A percentile compares a stretch with the other conserved stretches of the same genome.
These are phyloP conservation scores for Macropodus opercularis DNA, from an alignment of 2,797 vertebrate genomes.

Conservation along the genomic window DNA sequence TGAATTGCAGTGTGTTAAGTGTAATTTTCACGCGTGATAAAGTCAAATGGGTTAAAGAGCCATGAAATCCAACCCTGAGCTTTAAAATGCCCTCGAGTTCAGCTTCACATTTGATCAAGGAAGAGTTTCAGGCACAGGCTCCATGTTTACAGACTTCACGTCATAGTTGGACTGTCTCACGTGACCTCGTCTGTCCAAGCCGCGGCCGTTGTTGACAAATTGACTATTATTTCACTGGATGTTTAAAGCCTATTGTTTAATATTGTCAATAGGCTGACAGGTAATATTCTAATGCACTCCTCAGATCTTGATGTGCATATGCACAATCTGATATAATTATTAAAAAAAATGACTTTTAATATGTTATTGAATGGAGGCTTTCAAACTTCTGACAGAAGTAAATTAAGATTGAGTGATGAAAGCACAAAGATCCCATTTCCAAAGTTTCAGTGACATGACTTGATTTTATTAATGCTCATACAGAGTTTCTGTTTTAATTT, in stretches of 20 bases:
- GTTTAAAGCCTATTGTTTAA: constrained; percentile 58
- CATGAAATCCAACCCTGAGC: constrained; percentile 1
- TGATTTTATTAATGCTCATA: constrained; percentile 36
- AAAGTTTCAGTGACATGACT: constrained; percentile 44
- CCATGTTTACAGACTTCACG: not conserved
- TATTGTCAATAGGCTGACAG: constrained; percentile 60
- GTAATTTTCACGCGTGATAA: not conserved
- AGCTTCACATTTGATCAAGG: not conserved
- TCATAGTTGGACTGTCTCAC: too few species aligned
- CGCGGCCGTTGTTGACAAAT: constrained; percentile 27
- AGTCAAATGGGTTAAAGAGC: constrained; percentile 1
- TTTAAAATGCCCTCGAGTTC: not conserved
- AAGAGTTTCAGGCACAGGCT: not conserved
- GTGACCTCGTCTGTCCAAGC: not conserved
- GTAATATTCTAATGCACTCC: constrained; percentile 56
- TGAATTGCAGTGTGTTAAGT: not conserved
- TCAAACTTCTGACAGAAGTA: constrained; percentile 59
- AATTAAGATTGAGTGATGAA: constrained; percentile 69
- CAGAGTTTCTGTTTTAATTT: constrained; percentile 53
- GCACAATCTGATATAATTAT: constrained; percentile 70
- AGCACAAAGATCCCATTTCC: constrained; percentile 35
- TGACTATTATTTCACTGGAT: constrained; percentile 36
- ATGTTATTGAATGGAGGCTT: constrained; percentile 59
- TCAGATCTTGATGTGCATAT: constrained; percentile 57
- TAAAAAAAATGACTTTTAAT: constrained; percentile 70